Base-by-base conservation (phyloP, 2,113 vertebrate species). In the Sylvietta virens region DNA sequence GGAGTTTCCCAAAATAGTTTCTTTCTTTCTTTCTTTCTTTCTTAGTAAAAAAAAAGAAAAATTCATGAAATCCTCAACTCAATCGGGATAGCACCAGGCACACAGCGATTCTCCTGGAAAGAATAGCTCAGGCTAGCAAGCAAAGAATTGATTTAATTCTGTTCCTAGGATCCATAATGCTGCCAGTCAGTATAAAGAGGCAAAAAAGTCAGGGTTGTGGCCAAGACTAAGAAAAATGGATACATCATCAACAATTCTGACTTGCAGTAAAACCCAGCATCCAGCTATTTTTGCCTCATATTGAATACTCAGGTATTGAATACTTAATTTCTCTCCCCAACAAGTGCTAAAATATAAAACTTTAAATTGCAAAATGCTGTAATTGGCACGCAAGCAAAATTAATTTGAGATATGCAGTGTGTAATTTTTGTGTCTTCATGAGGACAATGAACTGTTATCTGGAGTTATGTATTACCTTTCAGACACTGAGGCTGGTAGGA, bases 21-120 rank as follows among this genome's bases (percentile, higher is more conserved):
- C 1, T 9, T 15, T 71, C 53, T 33, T 70, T 74, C 39, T n/a
- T n/a, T n/a, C 39, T 73, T 88, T 24, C 26, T 44, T 50, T 67
- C 40, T 82, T 16, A 39, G 45, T 26, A 39, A 39, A 62, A 28
- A 40, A 44, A 1, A 0, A 8, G 14, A 76, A 28, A 90, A 56
- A 76, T 35, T 79, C 16, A 23, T 76, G 9, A 71, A 30, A 64
- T 71, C 30, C 61, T 82, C 40, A 72, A 56, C 19, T 65, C 86
- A 88, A n/a, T 95, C 76, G 95, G 91, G 53, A 48, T 67, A 76
- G n/a, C 11, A 67, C 2, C 27, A 82, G 40, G 15, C 48, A 88
- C 57, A 27, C 82, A 92, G 66, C 15, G 80, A 80, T 72, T 93
- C 57, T 86, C 19, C 62, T 90, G 74, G 24, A 85, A 82, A 60